These are phyloP conservation scores for Sesia apiformis DNA, from an alignment of 2,888 invertebrate species.

Conservation along the genomic window DNA sequence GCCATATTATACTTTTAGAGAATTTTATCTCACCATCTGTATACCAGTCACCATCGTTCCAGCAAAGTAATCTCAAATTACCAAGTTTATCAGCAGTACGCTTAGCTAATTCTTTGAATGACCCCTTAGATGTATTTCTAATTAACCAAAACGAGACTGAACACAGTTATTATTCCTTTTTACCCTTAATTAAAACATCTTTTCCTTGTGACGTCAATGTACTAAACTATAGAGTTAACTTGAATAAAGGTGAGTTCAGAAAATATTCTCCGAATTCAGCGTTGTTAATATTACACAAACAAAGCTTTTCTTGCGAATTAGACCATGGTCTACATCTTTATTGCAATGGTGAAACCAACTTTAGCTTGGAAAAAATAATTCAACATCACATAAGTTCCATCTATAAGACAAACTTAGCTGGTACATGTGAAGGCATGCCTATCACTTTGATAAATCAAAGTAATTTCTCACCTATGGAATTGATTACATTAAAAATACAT, in stretches of 20 bases:
- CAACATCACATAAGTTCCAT: slow-evolving; percentile 29
- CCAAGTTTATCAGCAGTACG: slow-evolving; percentile 45
- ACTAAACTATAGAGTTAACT: slow-evolving; percentile 40
- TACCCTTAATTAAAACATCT: slow-evolving; percentile 44
- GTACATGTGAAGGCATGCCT: slow-evolving; percentile 39
- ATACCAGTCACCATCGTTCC: neutral
- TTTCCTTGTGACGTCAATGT: slow-evolving; percentile 54
- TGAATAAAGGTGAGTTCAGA: slow-evolving; percentile 18
- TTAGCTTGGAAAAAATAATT: slow-evolving; percentile 39
- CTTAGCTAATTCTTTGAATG: slow-evolving; percentile 35
- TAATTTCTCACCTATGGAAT: slow-evolving; percentile 50
- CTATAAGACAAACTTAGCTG: slow-evolving; percentile 50
- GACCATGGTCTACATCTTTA: slow-evolving; percentile 17
- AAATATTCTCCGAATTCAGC: slow-evolving; percentile 27
- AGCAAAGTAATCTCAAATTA: slow-evolving; percentile 19
- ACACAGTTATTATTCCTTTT: slow-evolving; percentile 35
- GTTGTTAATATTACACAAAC: slow-evolving; percentile 43
- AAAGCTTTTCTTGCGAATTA: slow-evolving; percentile 41
- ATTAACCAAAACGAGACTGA: slow-evolving; percentile 32
- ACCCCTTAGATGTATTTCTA: slow-evolving; percentile 41
- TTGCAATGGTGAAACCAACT: slow-evolving; percentile 34
- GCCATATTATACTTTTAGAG: slow-evolving; percentile 50
- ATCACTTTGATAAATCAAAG: slow-evolving; percentile 24
- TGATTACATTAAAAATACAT: slow-evolving; percentile 37
- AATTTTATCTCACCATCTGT: slow-evolving; percentile 23